Evolutionary conservation across 2,113 vertebrate species (phyloP), one percentile per base, ranked within the genome.

Genomic region (Trematomus loennbergii): DNA sequence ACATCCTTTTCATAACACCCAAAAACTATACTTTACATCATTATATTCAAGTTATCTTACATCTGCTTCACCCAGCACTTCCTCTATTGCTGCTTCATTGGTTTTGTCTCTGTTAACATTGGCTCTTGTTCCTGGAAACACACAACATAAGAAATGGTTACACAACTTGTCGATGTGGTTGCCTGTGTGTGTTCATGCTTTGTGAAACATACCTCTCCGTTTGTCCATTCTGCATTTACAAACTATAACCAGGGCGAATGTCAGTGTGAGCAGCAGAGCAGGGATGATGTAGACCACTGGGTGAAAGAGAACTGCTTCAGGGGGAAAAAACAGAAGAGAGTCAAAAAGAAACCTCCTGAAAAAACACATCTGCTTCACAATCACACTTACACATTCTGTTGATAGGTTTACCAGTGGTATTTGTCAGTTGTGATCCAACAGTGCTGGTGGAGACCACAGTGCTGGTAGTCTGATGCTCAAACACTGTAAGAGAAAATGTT

Each of bases 141-240:
- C 29, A 62, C 9, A 71, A 17, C 50, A 53, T 12, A 36, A 17
- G 8, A 57, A 18, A 36, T 33, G 1, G 29, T 66, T 52, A 5
- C 17, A 59, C 17, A 18, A 4, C 29, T 45, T 60, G 3, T 55
- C 64, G 12, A 1, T 46, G 18, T 9, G 11, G 43, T 20, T 33
- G 12, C 16, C 9, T 48, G 11, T 46, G 10, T 50, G 6, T 61
- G 43, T 17, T 29, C 72, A 9, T 16, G 7, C 12, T 57, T 9
- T 75, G 2, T 20, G 59, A 8, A 15, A 70, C 65, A 13, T 72
- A 88, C 86, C 79, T 82, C 15, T 52, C 10, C 1, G 20, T 73
- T 63, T 79, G 18, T n/a, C 0, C 64, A 61, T 55, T 48, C 63
- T 72, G 49, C 18, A 69, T 71, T 61, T 82, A 45, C 9, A 72